Base-by-base conservation (phyloP, 2,797 vertebrate genomes). In the Diplodus sargus region DNA sequence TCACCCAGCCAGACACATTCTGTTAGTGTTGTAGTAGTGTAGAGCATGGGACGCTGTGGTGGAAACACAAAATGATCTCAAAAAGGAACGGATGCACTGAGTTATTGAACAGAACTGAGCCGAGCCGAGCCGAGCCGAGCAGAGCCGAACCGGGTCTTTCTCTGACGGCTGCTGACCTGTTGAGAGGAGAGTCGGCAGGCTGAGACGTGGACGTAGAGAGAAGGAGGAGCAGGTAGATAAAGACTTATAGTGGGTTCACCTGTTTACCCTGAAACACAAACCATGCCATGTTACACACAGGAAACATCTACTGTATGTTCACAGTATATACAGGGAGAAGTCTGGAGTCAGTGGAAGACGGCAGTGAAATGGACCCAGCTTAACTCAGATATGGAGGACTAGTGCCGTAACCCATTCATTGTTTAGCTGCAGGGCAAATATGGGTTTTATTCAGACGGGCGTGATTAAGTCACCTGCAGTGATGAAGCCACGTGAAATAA, bases 101-200 rank as follows among this genome's bases (percentile, higher is more conserved):
- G 81, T 87, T 79, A 85, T 85, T 89, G 70, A 89, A 76, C 62
- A 79, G 70, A 60, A n/a, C 67, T 61, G 28, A 28, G 4, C 28
- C 28, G 28, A 28, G 28, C 28, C 28, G 28, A 4, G 28, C 28
- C 4, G 28, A 28, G 3, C 28, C 4, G 28, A 28, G 4, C 28
- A 2, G 28, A 28, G 28, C 28, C 28, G 28, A 28, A 4, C 28
- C 28, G 10, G 45, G 69, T 48, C 52, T 78, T 45, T 81, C 7
- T 67, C 39, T 73, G 47, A 20, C 77, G 66, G 54, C 43, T 52
- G 45, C 72, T 60, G 64, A 63, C 18, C 63, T 63, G 39, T 45
- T 20, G 60, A 74, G 54, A 63, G 64, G 60, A 74, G 61, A 77
- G 71, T 87, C 62, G 70, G 66, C 65, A 57, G 70, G 59, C 28